Conservation (phyloP, 1,140 invertebrate species). For the Drosophila ercepeae region DNA sequence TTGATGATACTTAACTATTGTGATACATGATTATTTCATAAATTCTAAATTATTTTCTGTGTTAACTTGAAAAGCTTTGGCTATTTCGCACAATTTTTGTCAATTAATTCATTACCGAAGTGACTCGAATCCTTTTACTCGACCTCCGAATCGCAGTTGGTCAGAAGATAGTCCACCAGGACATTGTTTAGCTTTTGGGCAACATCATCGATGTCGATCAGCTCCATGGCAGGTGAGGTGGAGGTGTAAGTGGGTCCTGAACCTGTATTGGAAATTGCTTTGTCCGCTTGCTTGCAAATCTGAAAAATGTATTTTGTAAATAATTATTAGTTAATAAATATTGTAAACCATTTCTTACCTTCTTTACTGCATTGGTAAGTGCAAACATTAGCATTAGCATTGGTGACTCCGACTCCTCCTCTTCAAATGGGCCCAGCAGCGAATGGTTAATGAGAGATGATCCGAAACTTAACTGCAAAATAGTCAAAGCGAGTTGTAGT, state of each 20-base stretch:
- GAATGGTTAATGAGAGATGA: slow-evolving; percentile 7
- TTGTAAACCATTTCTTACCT: background rate
- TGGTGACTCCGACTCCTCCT: slow-evolving; percentile 3
- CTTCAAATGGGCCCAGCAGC: slow-evolving; percentile 11
- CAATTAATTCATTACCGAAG: background rate
- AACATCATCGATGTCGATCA: slow-evolving; percentile 28
- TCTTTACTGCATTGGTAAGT: background rate
- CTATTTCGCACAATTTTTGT: background rate
- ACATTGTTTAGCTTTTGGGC: slow-evolving; percentile 32
- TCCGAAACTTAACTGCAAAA: slow-evolving; percentile 9
- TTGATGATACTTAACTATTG: background rate
- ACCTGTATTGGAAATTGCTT: slow-evolving; percentile 11
- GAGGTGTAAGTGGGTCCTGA: slow-evolving; percentile 6
- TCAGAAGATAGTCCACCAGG: slow-evolving; percentile 39
- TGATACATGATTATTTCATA: background rate
- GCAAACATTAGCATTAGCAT: background rate
- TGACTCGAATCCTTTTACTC: background rate
- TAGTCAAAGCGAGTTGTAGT: background rate
- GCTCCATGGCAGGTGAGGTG: slow-evolving; percentile 47
- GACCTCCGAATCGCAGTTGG: background rate
- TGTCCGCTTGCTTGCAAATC: slow-evolving; percentile 27
- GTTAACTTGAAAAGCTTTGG: background rate
- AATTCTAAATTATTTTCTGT: background rate
- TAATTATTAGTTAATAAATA: background rate
- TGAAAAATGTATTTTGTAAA: background rate